A percentile compares a stretch with the other conserved stretches of the same genome.
phyloP scores from a whole-genome alignment of 2,113 vertebrate genomes.

The Zosterops lateralis region DNA sequence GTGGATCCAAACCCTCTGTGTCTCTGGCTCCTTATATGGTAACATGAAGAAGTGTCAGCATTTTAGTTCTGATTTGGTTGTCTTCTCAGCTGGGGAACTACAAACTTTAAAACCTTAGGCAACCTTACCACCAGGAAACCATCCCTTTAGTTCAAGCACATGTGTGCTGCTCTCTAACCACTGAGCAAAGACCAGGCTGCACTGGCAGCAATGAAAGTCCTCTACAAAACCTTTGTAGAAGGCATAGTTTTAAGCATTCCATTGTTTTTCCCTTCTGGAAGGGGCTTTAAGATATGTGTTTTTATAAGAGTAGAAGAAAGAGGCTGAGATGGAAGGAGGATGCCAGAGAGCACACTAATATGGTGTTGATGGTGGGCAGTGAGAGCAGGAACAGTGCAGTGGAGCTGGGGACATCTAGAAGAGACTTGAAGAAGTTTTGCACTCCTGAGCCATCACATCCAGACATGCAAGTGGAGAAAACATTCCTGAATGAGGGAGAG shows the following conservation, averaged over 20 bases:
- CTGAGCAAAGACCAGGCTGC: background rate
- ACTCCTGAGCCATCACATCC: background rate
- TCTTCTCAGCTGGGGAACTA: background rate
- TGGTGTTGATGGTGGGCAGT: background rate
- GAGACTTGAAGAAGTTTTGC: background rate
- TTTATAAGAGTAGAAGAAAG: background rate
- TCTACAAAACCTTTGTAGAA: background rate
- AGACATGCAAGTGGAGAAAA: background rate
- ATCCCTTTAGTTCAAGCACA: fast-evolving
- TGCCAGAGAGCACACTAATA: background rate
- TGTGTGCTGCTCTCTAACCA: background rate
- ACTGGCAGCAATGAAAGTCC: background rate
- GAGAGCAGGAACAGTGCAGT: background rate
- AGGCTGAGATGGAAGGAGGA: background rate
- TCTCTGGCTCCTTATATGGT: conserved; percentile 48
- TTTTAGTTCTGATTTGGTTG: background rate
- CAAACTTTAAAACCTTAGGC: background rate
- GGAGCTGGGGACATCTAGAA: background rate
- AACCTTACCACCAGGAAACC: background rate
- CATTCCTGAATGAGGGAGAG: background rate
- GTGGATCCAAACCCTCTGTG: background rate
- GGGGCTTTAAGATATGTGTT: background rate
- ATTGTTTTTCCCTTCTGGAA: background rate
- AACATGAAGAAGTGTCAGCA: background rate
- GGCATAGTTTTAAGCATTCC: background rate